These are phyloP conservation scores for Lottia scabra DNA, from an alignment of 2,888 invertebrate species.

Conservation along the genomic window DNA sequence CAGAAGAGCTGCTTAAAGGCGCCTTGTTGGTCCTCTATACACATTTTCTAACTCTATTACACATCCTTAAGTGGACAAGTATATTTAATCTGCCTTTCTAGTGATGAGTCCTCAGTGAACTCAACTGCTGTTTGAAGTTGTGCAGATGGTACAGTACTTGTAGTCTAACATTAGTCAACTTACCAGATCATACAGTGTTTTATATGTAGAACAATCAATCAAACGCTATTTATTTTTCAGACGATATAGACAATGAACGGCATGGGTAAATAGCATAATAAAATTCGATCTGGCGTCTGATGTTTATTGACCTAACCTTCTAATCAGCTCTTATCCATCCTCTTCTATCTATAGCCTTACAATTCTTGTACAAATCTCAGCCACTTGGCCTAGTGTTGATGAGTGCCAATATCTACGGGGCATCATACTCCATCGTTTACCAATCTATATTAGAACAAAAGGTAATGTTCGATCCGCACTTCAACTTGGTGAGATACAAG, in stretches of 20 bases:
- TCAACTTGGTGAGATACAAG: background rate
- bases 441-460: background rate
- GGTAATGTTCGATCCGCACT: background rate
- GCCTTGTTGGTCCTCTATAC: background rate
- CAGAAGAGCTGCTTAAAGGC: background rate
- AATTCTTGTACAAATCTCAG: slow-evolving; percentile 4
- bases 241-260: no score
- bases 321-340: no score
- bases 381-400: background rate
- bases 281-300: no score
- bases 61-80: background rate
- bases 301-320: no score
- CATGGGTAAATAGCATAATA: no score
- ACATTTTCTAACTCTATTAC: background rate
- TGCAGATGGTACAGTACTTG: background rate
- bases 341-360: background rate
- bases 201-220: no score
- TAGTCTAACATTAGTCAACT: background rate
- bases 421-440: background rate
- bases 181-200: no score
- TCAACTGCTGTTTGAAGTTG: background rate
- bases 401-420: slow-evolving; percentile 4
- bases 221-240: no score
- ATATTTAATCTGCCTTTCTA: background rate
- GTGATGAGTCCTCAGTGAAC: background rate